These are phyloP conservation scores for Ormyrus nitidulus DNA, from an alignment of 2,888 invertebrate species.

Conservation along the genomic window DNA sequence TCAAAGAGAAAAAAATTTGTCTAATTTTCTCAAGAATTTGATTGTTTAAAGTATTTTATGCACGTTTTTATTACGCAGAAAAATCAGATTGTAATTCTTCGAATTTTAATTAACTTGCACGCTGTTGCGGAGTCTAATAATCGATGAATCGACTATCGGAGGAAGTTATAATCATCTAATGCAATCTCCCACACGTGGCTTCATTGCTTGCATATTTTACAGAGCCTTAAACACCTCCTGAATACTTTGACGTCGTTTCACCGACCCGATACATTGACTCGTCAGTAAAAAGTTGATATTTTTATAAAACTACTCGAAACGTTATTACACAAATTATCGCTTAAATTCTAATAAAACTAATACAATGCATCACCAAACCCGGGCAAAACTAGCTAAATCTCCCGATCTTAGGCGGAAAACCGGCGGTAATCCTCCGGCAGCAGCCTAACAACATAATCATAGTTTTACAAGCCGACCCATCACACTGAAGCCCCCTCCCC, in stretches of 20 bases:
- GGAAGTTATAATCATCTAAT: slow-evolving; percentile 48
- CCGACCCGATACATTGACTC: background rate
- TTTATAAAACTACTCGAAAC: too few relatives aligned
- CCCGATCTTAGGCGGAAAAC: too few relatives aligned
- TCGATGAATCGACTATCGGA: slow-evolving; percentile 12
- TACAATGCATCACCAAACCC: too few relatives aligned
- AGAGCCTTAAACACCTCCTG: slow-evolving; percentile 26
- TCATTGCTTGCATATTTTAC: slow-evolving; percentile 30
- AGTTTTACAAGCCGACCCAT: too few relatives aligned
- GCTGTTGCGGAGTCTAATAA: background rate
- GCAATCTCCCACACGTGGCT: slow-evolving; percentile 31
- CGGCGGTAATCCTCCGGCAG: background rate
- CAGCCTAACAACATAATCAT: background rate
- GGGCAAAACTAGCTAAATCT: too few relatives aligned
- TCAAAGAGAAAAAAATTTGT: too few relatives aligned
- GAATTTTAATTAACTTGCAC: slow-evolving; percentile 30
- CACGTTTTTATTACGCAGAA: background rate
- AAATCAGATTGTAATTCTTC: background rate
- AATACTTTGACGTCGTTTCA: slow-evolving; percentile 23
- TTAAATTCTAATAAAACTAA: too few relatives aligned
- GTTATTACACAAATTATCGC: too few relatives aligned
- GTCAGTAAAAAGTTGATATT: too few relatives aligned
- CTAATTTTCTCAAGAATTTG: background rate
- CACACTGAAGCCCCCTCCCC: background rate
- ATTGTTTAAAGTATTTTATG: background rate